Evolutionary conservation across 2,113 vertebrate species (phyloP), one percentile per base, ranked within the genome.

Genomic region (Cervus canadensis): DNA sequence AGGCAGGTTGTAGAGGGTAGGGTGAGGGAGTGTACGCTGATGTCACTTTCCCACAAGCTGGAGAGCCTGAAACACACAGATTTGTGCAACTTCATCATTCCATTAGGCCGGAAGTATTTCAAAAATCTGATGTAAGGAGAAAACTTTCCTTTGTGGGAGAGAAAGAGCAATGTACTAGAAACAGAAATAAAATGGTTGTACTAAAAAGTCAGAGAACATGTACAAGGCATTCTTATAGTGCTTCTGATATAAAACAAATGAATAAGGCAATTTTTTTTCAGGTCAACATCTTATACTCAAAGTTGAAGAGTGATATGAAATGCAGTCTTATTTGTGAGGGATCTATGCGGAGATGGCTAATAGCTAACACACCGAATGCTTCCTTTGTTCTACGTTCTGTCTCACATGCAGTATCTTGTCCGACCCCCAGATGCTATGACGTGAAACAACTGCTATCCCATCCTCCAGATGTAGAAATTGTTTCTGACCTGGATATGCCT

Each of bases 1-100:
- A 99, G 98, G 93, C 99, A 99, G 19, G 99, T 99, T 76, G 98
- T 98, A 95, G 98, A 98, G 6, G 99, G 99, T 93, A 99, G 98
- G 56, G 98, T 99, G 83, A 99, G 96, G 21, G 99, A 78, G 97
- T 99, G 99, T 96, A 99, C 99, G 7, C 99, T 99, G 97, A 99
- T 98, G 95, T 99, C 99, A 98, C 98, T 99, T 98, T 99, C 99
- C 99, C 99, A 99, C 45, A 97, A 98, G 76, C 98, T 98, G 94
- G 98, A 97, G 84, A 99, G 97, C 13, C 99, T 99, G 97, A 14
- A 98, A 98, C 87, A 88, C 64, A 93, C 1, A 2, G 17, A 85
- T 16, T 43, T 2, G 64, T 81, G 56, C 36, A 64, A 57, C 90
- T 86, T 79, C 45, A 81, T 28, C 84, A 86, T 11, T 54, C 13